Conservation (phyloP, 2,888 invertebrate species). For the Drosophila meridionalis region DNA sequence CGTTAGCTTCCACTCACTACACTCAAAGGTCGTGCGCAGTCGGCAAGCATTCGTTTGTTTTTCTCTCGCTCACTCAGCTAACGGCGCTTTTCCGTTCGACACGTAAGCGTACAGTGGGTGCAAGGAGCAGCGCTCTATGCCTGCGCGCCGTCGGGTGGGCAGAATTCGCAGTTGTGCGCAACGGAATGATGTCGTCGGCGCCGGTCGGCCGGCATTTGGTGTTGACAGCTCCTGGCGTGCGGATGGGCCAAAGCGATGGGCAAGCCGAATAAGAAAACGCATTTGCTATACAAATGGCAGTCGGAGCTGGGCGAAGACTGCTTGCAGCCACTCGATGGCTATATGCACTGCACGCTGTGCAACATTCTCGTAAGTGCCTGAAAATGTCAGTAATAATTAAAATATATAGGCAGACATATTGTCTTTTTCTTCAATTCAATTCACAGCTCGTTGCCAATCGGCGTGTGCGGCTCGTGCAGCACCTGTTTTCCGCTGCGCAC, state of each 20-base stretch:
- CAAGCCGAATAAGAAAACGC: neutral
- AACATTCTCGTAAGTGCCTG: neutral
- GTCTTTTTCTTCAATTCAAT: too few relatives aligned
- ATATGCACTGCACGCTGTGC: neutral
- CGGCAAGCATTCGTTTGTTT: too few relatives aligned
- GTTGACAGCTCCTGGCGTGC: too few relatives aligned
- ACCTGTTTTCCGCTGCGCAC: neutral
- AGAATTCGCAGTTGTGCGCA: too few relatives aligned
- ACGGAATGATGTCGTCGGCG: too few relatives aligned
- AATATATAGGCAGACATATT: neutral
- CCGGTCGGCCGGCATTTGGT: too few relatives aligned
- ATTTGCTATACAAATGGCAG: slow-evolving; percentile 1
- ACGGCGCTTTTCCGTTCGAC: neutral
- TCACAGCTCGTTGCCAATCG: neutral
- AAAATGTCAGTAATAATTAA: neutral
- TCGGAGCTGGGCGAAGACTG: neutral
- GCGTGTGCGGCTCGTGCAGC: neutral
- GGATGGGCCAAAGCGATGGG: too few relatives aligned
- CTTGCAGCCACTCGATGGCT: neutral
- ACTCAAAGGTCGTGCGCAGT: too few relatives aligned
- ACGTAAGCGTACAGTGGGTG: neutral
- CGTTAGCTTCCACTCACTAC: too few relatives aligned
- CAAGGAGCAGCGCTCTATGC: neutral
- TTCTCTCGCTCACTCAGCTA: neutral
- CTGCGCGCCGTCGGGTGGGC: neutral